These are phyloP conservation scores for Ceratosolen fusciceps DNA, from an alignment of 1,140 invertebrate species.

Conservation along the genomic window DNA sequence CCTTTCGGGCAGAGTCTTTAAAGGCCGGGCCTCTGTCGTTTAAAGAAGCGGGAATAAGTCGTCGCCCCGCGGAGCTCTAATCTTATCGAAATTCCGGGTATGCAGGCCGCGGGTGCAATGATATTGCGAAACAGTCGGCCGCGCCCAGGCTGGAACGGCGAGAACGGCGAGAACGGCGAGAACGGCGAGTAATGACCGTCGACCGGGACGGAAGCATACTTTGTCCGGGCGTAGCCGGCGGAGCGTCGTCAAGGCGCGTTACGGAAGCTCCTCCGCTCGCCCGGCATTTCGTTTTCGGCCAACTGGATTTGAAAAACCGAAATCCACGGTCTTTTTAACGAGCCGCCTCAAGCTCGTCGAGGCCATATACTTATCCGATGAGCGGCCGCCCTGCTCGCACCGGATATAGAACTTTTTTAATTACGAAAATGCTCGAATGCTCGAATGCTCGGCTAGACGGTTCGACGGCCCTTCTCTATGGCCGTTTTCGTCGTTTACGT, in stretches of 20 bases:
- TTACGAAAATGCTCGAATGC: neutral
- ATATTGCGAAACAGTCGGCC: slow-evolving; percentile 12
- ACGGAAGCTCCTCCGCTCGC: too few relatives aligned
- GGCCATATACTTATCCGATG: neutral
- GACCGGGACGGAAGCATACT: slow-evolving; percentile 9
- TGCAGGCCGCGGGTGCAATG: neutral
- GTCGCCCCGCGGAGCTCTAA: neutral
- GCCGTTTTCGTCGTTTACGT: too few relatives aligned
- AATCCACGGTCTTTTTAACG: neutral
- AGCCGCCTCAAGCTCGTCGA: neutral
- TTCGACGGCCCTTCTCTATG: too few relatives aligned
- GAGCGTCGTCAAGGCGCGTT: neutral
- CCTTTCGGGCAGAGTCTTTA: too few relatives aligned
- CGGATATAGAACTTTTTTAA: neutral
- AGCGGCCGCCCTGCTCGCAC: neutral
- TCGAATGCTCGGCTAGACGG: too few relatives aligned
- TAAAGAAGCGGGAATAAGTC: too few relatives aligned
- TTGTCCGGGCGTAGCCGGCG: neutral
- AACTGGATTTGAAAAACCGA: neutral
- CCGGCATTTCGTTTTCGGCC: neutral
- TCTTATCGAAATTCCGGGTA: slow-evolving; percentile 47
- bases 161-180: neutral
- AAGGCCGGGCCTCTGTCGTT: neutral
- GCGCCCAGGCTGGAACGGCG: neutral
- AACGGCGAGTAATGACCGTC: neutral